Conservation (phyloP, 2,113 vertebrate species). For the Cranoglanis bouderius region DNA sequence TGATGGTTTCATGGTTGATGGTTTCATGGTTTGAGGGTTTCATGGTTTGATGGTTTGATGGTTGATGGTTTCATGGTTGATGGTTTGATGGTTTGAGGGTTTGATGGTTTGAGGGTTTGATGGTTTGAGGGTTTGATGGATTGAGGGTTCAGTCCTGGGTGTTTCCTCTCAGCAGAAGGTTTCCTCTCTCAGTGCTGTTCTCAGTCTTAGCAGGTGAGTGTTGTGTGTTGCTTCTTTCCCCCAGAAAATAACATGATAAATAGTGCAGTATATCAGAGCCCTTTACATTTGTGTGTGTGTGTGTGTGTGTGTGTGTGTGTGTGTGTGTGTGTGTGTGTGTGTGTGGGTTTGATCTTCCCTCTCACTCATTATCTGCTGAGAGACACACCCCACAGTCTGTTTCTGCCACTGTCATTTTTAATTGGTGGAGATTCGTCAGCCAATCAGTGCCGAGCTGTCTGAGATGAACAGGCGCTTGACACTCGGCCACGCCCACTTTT, state of each 20-base stretch:
- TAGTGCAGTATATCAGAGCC: neutral
- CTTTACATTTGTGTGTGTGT: neutral
- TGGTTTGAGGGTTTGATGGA: neutral
- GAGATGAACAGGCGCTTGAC: constrained; percentile 4
- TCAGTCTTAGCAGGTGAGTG: neutral
- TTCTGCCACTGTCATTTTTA: neutral
- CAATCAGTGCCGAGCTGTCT: constrained; percentile 8
- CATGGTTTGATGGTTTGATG: no score
- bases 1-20: no score
- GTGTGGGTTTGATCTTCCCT: neutral
- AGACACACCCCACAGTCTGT: constrained; percentile 23
- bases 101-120: neutral
- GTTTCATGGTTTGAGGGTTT: no score
- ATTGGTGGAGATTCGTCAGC: constrained; percentile 37
- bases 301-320: neutral
- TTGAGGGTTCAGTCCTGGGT: neutral
- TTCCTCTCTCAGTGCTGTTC: neutral
- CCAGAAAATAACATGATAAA: neutral
- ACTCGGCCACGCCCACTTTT: constrained; percentile 47
- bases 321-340: constrained; percentile 6
- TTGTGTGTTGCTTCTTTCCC: neutral
- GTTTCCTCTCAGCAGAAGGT: neutral
- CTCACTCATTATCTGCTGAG: neutral
- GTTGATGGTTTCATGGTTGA: no score
- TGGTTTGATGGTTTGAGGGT: no score